A percentile compares a stretch with the other conserved stretches of the same genome.
Evolutionary conservation across 2,888 invertebrate species (phyloP).

Genomic region (Drosophila meridionalis): DNA sequence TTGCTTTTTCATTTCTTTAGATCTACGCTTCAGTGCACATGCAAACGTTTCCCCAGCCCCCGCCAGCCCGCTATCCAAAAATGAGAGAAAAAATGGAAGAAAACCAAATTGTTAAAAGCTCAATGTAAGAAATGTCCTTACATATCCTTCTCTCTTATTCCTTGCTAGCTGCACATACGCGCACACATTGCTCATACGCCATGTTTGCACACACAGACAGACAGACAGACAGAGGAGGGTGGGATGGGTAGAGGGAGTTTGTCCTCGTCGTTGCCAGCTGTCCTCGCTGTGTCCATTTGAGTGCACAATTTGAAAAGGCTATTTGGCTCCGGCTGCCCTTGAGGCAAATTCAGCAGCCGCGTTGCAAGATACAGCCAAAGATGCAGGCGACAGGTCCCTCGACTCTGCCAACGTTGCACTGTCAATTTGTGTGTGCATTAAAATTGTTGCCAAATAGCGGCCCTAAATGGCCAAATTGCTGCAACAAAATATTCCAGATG

Average conservation of each 20-base stretch:
- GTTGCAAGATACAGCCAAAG: constrained; percentile 16
- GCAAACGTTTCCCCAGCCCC: constrained; percentile 62
- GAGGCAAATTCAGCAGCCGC: constrained; percentile 48
- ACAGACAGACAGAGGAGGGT: not conserved
- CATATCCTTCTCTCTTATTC: constrained; percentile 14
- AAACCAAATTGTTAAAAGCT: constrained; percentile 41
- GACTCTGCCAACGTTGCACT: constrained; percentile 49
- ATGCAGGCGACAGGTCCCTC: constrained; percentile 22
- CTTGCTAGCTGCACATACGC: constrained; percentile 16
- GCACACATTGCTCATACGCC: constrained; percentile 60
- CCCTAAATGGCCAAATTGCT: constrained; percentile 47
- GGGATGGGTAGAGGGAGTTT: not conserved
- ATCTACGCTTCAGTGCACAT: constrained; percentile 80
- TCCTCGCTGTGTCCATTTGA: constrained; percentile 74
- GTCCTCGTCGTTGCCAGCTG: constrained; percentile 42
- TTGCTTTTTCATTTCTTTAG: constrained; percentile 75
- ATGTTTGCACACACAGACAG: constrained; percentile 44
- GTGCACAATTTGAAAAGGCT: constrained; percentile 80
- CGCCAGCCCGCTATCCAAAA: not conserved
- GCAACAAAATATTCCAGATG: constrained; percentile 37
- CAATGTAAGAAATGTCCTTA: constrained; percentile 57
- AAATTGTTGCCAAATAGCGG: constrained; percentile 55
- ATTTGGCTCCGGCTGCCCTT: constrained; percentile 68
- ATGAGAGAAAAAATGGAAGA: constrained; percentile 20
- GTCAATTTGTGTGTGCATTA: constrained; percentile 57